Base-by-base conservation (phyloP, 2,113 vertebrate species). In the Merops nubicus region DNA sequence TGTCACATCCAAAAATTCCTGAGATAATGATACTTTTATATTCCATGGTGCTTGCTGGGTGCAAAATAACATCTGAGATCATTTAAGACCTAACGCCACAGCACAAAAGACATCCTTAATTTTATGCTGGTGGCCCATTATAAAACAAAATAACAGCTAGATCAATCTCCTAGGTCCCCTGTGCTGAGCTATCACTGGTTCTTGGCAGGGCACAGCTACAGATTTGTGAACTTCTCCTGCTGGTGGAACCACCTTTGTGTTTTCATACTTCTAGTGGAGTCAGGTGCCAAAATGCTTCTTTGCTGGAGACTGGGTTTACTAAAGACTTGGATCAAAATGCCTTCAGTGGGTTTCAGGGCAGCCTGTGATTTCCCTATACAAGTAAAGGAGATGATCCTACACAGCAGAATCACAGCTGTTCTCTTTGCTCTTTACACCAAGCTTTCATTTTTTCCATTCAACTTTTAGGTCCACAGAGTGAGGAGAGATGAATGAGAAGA, bases 181-280 rank as follows among this genome's bases (percentile, higher is more conserved):
- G 6, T 56, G 18, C n/a, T 45, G 31, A 88, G 11, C 12, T 53
- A 10, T 70, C 1, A 1, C 18, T 85, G 73, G 18, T 33, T 73
- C 16, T 51, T 22, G 51, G 13, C 40, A 73, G 64, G 28, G 9
- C 4, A 2, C 3, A 3, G 6, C 15, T 33, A 54, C 5, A 45
- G 48, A 62, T 91, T 65, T 81, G 31, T 45, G 59, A 62, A 40
- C 21, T 69, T 85, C 25, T 86, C 20, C 68, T 48, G 38, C 31
- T 1, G 2, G 26, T 54, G 21, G 12, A 34, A 50, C 6, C 7
- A 62, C 9, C 11, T 62, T 53, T 1, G 2, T 42, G 6, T 45
- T 85, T 91, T 75, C 25, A 36, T 54, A 34, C 6, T 67, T 33
- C 60, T 23, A 81, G 25, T 63, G 28, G 11, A 65, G 31, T 17